Evolutionary conservation across 2,888 invertebrate species (phyloP).

Genomic region (Sylvicola fuscatus): DNA sequence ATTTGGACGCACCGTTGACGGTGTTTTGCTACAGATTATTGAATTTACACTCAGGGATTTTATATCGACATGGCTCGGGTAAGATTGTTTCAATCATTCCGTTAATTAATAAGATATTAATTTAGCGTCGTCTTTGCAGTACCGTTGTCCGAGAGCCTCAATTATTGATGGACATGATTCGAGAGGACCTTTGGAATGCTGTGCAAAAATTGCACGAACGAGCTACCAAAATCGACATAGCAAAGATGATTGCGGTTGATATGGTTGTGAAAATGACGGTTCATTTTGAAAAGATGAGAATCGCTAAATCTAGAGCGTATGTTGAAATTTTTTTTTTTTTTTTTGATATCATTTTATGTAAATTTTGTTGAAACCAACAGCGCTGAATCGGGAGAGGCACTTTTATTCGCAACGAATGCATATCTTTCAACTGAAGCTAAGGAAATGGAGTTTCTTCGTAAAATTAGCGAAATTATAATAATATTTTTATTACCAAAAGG

Average conservation of each 20-base stretch:
- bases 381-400: conserved; percentile 36
- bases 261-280: conserved; percentile 60
- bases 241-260: conserved; percentile 63
- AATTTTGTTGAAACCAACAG: conserved; percentile 22
- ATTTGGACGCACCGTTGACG: conserved; percentile 66
- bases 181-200: conserved; percentile 67
- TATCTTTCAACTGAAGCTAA: conserved; percentile 54
- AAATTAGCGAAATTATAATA: conserved; percentile 62
- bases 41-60: conserved; percentile 64
- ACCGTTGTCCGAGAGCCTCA: conserved; percentile 27
- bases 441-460: conserved; percentile 62
- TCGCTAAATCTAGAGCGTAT: conserved; percentile 50
- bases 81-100: conserved; percentile 2
- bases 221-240: conserved; percentile 53
- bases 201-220: conserved; percentile 55
- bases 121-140: too few species aligned
- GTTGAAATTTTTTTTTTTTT: conserved; percentile 5
- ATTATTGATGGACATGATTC: conserved; percentile 39
- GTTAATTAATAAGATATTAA: conserved; percentile 3
- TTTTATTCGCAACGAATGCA: conserved; percentile 50
- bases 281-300: conserved; percentile 69
- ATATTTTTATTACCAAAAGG: conserved; percentile 62
- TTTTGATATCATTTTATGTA: background rate
- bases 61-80: conserved; percentile 49
- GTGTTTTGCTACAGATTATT: conserved; percentile 60